Percentiles rank a stretch among this genome's conserved stretches.
Evolutionary conservation across 2,888 invertebrate species (phyloP).

Genomic region (Oscheius sp.): DNA sequence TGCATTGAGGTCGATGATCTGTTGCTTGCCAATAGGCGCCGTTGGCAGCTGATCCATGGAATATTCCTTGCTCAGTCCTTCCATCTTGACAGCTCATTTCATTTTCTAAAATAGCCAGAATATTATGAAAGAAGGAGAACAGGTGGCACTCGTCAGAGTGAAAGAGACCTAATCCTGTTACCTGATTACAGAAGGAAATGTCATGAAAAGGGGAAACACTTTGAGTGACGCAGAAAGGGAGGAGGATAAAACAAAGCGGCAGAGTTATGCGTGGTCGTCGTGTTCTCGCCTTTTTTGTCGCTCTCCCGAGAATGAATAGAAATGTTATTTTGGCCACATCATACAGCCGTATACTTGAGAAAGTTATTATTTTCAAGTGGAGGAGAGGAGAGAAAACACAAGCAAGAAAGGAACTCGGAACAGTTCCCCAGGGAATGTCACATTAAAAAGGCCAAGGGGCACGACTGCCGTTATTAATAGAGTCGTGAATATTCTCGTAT

Average conservation of each 20-base stretch:
- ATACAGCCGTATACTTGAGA: too few relatives aligned
- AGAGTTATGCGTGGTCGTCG: not conserved
- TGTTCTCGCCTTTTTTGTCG: not conserved
- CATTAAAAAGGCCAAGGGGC: not conserved
- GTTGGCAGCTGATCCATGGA: conserved; percentile 41
- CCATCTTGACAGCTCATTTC: conserved; percentile 13
- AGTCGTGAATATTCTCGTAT: not conserved
- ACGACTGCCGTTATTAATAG: not conserved
- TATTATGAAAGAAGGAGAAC: not conserved
- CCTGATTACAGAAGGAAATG: too few relatives aligned
- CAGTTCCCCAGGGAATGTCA: not conserved
- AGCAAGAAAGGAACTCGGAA: not conserved
- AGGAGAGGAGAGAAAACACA: not conserved
- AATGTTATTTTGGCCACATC: too few relatives aligned
- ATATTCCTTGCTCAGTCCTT: conserved; percentile 21
- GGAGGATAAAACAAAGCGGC: too few relatives aligned
- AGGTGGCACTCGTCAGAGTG: not conserved
- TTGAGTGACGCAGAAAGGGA: not conserved
- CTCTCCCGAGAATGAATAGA: too few relatives aligned
- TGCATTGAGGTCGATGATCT: conserved; percentile 51
- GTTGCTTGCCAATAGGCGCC: conserved; percentile 46
- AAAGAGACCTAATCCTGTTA: conserved; percentile 3
- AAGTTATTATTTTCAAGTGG: too few relatives aligned
- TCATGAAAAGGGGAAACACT: too few relatives aligned
- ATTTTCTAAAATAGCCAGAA: conserved; percentile 6